Conservation (phyloP, 2,888 invertebrate species). For the Eucera pruinosa region DNA sequence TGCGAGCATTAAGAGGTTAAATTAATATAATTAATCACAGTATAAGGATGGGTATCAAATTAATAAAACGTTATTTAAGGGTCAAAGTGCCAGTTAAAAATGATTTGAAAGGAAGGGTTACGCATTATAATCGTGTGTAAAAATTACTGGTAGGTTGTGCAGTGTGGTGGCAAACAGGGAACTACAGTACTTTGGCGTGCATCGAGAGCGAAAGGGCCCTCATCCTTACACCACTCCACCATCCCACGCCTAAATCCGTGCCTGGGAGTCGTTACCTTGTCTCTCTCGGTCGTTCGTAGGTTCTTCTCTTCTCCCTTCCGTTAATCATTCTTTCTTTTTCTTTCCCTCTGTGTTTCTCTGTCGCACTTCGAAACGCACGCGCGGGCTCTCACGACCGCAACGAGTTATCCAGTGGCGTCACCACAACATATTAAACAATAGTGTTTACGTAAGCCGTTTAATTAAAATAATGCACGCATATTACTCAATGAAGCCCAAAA, state of each 20-base stretch:
- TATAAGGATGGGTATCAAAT: too few relatives aligned
- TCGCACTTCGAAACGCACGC: conserved; percentile 62
- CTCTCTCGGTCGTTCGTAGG: conserved; percentile 28
- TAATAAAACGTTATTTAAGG: too few relatives aligned
- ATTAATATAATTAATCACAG: neutral
- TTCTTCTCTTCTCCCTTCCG: conserved; percentile 41
- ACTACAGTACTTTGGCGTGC: conserved; percentile 45
- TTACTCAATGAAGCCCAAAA: neutral
- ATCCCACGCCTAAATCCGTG: conserved; percentile 70
- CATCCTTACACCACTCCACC: conserved; percentile 57
- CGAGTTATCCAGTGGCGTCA: conserved; percentile 67
- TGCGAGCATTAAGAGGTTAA: too few relatives aligned
- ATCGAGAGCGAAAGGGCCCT: conserved; percentile 67
- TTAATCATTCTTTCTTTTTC: conserved; percentile 49
- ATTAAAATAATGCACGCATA: conserved; percentile 40
- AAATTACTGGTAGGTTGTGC: conserved; percentile 34
- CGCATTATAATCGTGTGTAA: conserved; percentile 38
- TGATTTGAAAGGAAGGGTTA: conserved; percentile 16
- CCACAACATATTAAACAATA: conserved; percentile 53
- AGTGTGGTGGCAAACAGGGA: conserved; percentile 43
- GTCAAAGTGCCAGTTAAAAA: conserved; percentile 14
- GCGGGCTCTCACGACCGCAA: conserved; percentile 57
- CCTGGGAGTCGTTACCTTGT: conserved; percentile 58
- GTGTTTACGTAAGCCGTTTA: conserved; percentile 36
- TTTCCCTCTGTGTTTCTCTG: conserved; percentile 14